Base-by-base conservation (phyloP, 2,113 vertebrate species). In the Albula goreensis region DNA sequence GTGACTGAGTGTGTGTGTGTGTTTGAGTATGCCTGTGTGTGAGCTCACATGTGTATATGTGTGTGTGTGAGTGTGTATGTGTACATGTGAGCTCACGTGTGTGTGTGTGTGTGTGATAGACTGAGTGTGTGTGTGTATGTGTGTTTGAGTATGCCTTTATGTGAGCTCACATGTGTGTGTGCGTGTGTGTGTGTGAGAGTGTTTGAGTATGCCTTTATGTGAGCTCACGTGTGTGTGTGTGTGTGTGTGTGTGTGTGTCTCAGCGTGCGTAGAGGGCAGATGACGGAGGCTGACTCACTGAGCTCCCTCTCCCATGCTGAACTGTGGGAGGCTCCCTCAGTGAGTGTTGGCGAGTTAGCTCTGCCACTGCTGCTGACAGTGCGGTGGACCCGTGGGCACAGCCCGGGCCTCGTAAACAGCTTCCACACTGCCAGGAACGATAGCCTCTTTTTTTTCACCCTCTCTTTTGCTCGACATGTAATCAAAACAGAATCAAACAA, bases 61-160 rank as follows among this genome's bases (percentile, higher is more conserved):
- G 57, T 83, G 31, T 48, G 52, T 83, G 19, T 83, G 12, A 3
- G 80, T 81, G 50, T 19, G 80, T 81, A 48, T 50, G 49, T 2
- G 53, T 9, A n/a, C 48, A n/a, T 83, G 82, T 13, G 12, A 8
- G 60, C 50, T 87, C 85, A 86, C n/a, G 48, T 83, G 86, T 53
- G 10, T 80, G 60, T 84, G 57, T 31, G 13, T 70, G 17, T 13
- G 52, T 60, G 82, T 82, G 49, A n/a, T n/a, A n/a, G 31, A 41
- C 31, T 41, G 31, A 41, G 31, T 41, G 31, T 41, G 82, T 50
- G 57, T 48, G 53, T 60, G 57, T 57, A 15, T 25, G 52, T 82
- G 81, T 15, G 31, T 0, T 51, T 15, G 22, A 22, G 50, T 82
- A 51, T 52, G 50, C 5, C 4, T 19, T 13, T 41, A 2, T 12